Base-by-base conservation (phyloP, 2,797 vertebrate genomes). In the Trematomus bernacchii region DNA sequence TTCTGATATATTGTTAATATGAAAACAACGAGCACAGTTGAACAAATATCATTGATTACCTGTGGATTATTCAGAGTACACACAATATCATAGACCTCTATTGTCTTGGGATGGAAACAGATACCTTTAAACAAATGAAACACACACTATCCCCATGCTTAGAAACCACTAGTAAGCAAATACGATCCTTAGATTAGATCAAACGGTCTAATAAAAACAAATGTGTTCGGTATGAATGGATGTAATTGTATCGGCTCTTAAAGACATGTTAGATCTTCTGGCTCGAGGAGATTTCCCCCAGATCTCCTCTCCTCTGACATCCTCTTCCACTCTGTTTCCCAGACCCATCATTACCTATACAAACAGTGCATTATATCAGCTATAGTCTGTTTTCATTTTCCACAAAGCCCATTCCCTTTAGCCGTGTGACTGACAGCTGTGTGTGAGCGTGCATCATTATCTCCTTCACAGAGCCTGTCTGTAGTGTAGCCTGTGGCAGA, bases 401-500 rank as follows among this genome's bases (percentile, higher is more conserved):
- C 85, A 90, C 83, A 90, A 86, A 91, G 81, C 87, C 30, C 72
- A 88, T 84, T 90, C 80, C 88, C 88, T 71, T 88, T 57, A 65
- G 87, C 89, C 67, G 83, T 77, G 75, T 91, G 88, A 91, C 83
- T 91, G 92, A 92, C 93, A 91, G 92, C 90, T 81, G 90, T 87
- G 90, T 86, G 90, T 86, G 86, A 82, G 84, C 79, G 87, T 82
- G 89, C 89, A 89, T 93, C 88, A 91, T 91, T 93, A 93, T 92
- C 91, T 91, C 84, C 73, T 87, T 90, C 86, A 90, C 91, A 87
- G 78, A 85, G 82, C 55, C 68, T 88, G 90, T 86, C 87, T 88
- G 87, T 85, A 70, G 84, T 87, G 46, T 89, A 87, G 90, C 91
- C 90, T 75, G 83, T 90, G 88, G 91, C 92, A 90, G 89, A 90